Conservation (phyloP, 2,888 invertebrate genomes). For the Oligia strigilis region DNA sequence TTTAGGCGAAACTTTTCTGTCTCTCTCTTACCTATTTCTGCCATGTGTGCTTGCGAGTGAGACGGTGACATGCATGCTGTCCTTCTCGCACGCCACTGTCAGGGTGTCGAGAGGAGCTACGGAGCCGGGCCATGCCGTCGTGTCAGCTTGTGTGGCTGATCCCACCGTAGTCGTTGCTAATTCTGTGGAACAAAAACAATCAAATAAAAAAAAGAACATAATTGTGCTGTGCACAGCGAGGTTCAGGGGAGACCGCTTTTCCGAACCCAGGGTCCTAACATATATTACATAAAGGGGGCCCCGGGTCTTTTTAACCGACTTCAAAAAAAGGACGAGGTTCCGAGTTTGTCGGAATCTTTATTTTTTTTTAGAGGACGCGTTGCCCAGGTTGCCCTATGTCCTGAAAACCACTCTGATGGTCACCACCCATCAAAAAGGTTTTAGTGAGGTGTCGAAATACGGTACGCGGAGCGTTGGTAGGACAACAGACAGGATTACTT, state of each 20-base stretch:
- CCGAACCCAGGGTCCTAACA: too few relatives aligned
- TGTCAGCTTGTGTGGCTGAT: conserved; percentile 78
- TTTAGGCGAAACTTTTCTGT: not conserved
- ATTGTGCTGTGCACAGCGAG: not conserved
- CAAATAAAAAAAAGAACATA: not conserved
- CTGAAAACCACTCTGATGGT: not conserved
- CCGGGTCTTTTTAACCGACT: too few relatives aligned
- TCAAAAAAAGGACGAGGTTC: too few relatives aligned
- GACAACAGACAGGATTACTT: too few relatives aligned
- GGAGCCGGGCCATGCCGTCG: conserved; percentile 81
- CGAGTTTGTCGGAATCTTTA: too few relatives aligned
- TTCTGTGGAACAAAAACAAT: conserved; percentile 72
- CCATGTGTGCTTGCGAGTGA: conserved; percentile 74
- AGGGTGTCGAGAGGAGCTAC: conserved; percentile 85
- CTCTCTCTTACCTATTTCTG: conserved; percentile 55
- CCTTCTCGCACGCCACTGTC: conserved; percentile 85
- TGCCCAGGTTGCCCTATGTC: too few relatives aligned
- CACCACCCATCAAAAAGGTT: not conserved
- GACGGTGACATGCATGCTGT: conserved; percentile 88
- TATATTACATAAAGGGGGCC: too few relatives aligned
- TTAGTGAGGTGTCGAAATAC: not conserved
- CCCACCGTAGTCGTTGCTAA: conserved; percentile 86
- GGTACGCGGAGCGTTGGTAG: not conserved
- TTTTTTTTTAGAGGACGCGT: too few relatives aligned
- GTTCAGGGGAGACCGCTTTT: not conserved